phyloP scores from a whole-genome alignment of 2,797 vertebrate genomes.

The Tapirus indicus region DNA sequence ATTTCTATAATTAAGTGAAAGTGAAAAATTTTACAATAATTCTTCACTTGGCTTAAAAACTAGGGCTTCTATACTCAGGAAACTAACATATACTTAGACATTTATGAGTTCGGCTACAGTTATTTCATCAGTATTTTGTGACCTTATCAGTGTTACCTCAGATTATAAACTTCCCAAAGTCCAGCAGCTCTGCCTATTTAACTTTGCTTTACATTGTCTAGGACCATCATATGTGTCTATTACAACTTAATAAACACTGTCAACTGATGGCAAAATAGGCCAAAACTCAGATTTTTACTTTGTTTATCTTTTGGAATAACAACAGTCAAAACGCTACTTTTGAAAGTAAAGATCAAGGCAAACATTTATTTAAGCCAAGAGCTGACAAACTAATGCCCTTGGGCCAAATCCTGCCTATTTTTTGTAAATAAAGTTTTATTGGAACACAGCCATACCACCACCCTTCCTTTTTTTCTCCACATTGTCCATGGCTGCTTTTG shows the following conservation, averaged over 20 bases:
- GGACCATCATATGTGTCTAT: not conserved
- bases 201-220: not conserved
- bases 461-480: not conserved
- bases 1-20: conserved; percentile 2
- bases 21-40: not conserved
- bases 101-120: not conserved
- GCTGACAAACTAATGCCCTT: not conserved
- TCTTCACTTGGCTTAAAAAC: conserved; percentile 15
- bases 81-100: not conserved
- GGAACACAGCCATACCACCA: not conserved
- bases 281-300: not conserved
- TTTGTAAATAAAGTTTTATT: not conserved
- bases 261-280: not conserved
- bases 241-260: not conserved
- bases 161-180: conserved; percentile 4
- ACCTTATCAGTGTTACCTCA: not conserved
- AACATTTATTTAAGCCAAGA: not conserved
- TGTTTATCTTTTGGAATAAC: not conserved
- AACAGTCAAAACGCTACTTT: not conserved
- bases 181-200: not conserved
- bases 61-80: not conserved
- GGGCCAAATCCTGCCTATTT: not conserved
- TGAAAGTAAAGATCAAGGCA: not conserved
- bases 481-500: not conserved
- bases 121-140: not conserved